Base-by-base conservation (phyloP, 2,797 vertebrate genomes). In the Odontamblyopus lacepedii region DNA sequence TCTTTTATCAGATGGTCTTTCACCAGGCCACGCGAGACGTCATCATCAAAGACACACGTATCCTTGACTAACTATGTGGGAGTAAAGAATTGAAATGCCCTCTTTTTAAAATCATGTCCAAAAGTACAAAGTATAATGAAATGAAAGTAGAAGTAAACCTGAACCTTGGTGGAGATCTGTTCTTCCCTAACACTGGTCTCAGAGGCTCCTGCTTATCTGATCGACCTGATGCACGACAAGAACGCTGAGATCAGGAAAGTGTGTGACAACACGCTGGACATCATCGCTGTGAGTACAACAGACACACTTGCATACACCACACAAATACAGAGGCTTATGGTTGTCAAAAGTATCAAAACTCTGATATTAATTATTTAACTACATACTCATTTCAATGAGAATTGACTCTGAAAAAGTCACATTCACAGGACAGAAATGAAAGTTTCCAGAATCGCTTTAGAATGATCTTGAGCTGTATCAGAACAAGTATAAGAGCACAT, bases 1-100 rank as follows among this genome's bases (percentile, higher is more conserved):
- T 99, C 29, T 99, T 99, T 92, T 98, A 99, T 88, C 97, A 99
- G 91, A 98, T 98, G 97, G 97, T 98, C 73, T 99, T 98, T 85
- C 97, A 99, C 86, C 97, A 98, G 89, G 97, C 97, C 57, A 99
- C 97, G 0, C 95, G 97, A 86, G 97, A 99, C 69, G 97, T 98
- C 84, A 98, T 99, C 88, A 97, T 98, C 89, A 98, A 98, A 87
- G 97, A 98, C 85, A 98, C 96, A 0, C 97, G 96, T 99, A 98
- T 98, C 97, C 95, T 95, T 95, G 6, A 57, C 4, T 8, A 57
- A 9, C 35, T 35, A 3, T 44, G 44, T 48, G 41, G 13, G 0
- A 12, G 41, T 44, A 44, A 44, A 48, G 4, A 48, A 48, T 13
- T 48, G 4, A 13, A 13, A 4, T 48, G 16, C 44, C 3, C 2